Base-by-base conservation (phyloP, 2,888 invertebrate genomes). In the Andrena minutula region DNA sequence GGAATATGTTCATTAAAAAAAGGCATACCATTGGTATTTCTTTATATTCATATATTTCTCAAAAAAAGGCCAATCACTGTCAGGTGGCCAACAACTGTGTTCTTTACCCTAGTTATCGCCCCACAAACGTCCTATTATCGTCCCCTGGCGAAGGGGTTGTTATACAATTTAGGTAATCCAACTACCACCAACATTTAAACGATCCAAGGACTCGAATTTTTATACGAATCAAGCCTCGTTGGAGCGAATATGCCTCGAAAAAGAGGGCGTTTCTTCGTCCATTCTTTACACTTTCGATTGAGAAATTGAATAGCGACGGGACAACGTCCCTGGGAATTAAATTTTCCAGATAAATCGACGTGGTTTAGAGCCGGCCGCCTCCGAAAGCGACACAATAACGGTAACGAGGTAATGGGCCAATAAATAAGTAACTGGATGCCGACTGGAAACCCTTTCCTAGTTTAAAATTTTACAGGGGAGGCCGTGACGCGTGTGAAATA, bases 401-500 rank as follows among this genome's bases (percentile, higher is more conserved):
- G 83, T 87, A 90, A 88, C 90, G 86, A 91, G 91, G 90, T 91
- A 92, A 92, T 91, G 90, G 90, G 88, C 90, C 89, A 92, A 93
- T 92, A 92, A 92, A 93, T 93, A 92, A 90, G 92, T 92, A 92
- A 92, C 90, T 83, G 78, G 89, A 92, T 81, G 86, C 88, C 85
- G 68, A 80, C 56, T 41, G 53, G 23, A 56, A 90, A 91, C 92
- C 92, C 92, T 80, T 86, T 90, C 83, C 78, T 74, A 86, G 85
- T 93, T 93, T 91, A 91, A 93, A 92, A 81, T 92, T 90, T 90
- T 83, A 77, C 68, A 82, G 81, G 79, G 69, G 78, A 41, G 66
- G 71, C 23, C 41, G 47, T 32, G 60, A 12, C 78, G 82, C 88
- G 90, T 90, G 87, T 86, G 88, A 88, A 88, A 85, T 78, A 75